These are phyloP conservation scores for Rhabditoides inermis DNA, from an alignment of 2,888 invertebrate genomes.

Conservation along the genomic window DNA sequence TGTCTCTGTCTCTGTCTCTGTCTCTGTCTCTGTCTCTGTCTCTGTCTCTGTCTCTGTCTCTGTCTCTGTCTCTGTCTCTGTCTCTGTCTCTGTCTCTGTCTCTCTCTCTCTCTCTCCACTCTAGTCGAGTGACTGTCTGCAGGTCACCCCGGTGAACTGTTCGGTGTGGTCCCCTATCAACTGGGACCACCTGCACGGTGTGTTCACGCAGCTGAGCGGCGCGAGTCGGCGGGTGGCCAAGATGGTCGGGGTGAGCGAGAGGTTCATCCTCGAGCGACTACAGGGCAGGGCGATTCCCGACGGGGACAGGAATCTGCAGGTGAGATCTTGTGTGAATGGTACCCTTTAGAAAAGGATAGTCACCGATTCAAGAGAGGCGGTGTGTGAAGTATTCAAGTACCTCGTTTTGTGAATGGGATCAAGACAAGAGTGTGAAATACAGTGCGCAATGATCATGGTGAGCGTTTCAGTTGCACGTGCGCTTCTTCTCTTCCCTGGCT, in stretches of 20 bases:
- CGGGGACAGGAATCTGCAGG: conserved; percentile 18
- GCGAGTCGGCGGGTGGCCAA: conserved; percentile 78
- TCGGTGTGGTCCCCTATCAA: conserved; percentile 69
- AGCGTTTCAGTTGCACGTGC: conserved; percentile 46
- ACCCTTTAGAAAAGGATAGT: too few relatives aligned
- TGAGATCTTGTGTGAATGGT: too few relatives aligned
- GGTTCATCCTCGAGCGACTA: conserved; percentile 66
- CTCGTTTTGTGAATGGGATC: too few relatives aligned
- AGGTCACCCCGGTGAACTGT: conserved; percentile 77
- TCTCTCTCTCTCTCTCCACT: conserved; percentile 3
- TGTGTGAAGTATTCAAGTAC: too few relatives aligned
- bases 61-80: too few relatives aligned
- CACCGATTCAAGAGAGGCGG: too few relatives aligned
- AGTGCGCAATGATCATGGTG: neutral
- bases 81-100: too few relatives aligned
- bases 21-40: too few relatives aligned
- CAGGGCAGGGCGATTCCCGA: conserved; percentile 10
- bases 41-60: too few relatives aligned
- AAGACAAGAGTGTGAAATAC: too few relatives aligned
- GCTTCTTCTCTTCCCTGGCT: conserved; percentile 68
- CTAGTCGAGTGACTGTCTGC: neutral
- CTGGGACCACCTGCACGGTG: conserved; percentile 62
- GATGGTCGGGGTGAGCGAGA: conserved; percentile 77
- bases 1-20: too few relatives aligned
- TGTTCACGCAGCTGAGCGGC: conserved; percentile 73